A percentile compares a stretch with the other conserved stretches of the same genome.
Evolutionary conservation across 2,888 invertebrate genomes (phyloP).

Genomic region (Balanococcus diminutus): DNA sequence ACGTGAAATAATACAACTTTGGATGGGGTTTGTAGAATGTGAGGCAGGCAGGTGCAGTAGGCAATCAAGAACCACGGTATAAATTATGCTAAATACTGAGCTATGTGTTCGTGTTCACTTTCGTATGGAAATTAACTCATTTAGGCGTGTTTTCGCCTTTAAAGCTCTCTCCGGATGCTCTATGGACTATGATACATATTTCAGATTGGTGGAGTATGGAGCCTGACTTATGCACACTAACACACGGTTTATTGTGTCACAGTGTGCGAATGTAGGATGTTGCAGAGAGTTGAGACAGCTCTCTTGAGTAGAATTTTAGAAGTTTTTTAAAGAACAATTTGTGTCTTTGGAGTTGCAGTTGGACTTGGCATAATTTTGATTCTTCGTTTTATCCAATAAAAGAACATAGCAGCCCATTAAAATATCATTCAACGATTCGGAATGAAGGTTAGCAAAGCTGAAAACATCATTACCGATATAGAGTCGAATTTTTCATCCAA

Average conservation of each 20-base stretch:
- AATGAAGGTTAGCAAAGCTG: neutral
- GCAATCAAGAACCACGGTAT: slow-evolving; percentile 8
- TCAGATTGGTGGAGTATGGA: too few relatives aligned
- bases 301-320: too few relatives aligned
- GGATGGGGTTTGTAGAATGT: neutral
- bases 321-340: too few relatives aligned
- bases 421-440: neutral
- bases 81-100: neutral
- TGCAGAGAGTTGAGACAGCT: too few relatives aligned
- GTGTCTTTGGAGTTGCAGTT: too few relatives aligned
- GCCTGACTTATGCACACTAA: too few relatives aligned
- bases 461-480: neutral
- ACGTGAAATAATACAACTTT: neutral
- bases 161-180: too few relatives aligned
- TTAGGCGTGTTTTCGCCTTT: slow-evolving; percentile 4
- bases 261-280: too few relatives aligned
- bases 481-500: neutral
- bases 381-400: too few relatives aligned
- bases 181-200: too few relatives aligned
- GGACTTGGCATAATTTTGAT: too few relatives aligned
- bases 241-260: too few relatives aligned
- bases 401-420: neutral
- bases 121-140: slow-evolving; percentile 32
- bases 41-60: neutral
- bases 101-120: neutral